phyloP scores from a whole-genome alignment of 2,888 invertebrate genomes.

The Chrysolina americana region DNA sequence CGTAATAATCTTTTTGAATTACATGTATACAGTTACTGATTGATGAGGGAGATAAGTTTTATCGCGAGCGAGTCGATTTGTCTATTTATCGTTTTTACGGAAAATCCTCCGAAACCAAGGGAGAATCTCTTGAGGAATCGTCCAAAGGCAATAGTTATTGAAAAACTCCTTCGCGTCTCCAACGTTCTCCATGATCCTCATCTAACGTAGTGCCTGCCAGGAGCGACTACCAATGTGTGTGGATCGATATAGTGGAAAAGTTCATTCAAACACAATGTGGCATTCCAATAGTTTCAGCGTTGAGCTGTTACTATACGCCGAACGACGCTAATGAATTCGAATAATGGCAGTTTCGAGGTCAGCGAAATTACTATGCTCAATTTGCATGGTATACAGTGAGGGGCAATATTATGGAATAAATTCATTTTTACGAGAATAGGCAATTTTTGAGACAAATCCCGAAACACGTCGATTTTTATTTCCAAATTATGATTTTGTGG shows the following conservation, averaged over 20 bases:
- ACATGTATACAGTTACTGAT: no score
- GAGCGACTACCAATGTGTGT: slow-evolving; percentile 47
- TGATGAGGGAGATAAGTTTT: no score
- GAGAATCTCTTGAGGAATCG: not conserved
- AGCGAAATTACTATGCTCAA: slow-evolving; percentile 35
- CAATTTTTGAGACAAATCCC: no score
- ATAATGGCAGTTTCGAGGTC: slow-evolving; percentile 38
- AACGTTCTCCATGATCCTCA: slow-evolving; percentile 50
- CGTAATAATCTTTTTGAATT: no score
- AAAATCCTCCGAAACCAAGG: not conserved
- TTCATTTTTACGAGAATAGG: no score
- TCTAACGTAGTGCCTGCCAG: slow-evolving; percentile 45
- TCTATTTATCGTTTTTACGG: no score
- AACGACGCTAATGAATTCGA: slow-evolving; percentile 32
- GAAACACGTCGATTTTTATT: no score
- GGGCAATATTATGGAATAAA: no score
- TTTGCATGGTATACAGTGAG: no score
- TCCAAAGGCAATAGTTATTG: not conserved
- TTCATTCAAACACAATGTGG: slow-evolving; percentile 49
- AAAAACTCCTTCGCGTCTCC: slow-evolving; percentile 46
- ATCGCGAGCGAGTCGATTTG: no score
- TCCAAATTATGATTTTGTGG: no score
- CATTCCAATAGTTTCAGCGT: slow-evolving; percentile 3
- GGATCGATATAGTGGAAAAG: slow-evolving; percentile 50
- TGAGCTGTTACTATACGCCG: slow-evolving; percentile 33